Conservation (phyloP, 2,888 invertebrate genomes). For the Drosophila putrida region DNA sequence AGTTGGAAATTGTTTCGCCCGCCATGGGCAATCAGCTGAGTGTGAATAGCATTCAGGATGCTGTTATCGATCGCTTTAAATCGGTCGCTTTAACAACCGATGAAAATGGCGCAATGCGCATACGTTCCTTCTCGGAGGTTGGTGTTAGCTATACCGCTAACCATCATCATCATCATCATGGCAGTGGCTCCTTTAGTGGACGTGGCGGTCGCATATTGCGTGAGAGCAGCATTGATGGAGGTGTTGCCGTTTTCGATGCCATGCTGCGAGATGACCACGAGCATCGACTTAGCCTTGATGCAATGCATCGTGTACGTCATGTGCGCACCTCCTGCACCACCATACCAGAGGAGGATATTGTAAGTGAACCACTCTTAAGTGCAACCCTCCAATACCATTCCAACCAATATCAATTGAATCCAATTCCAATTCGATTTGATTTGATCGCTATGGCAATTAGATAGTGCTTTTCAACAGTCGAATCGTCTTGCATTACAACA, state of each 20-base stretch:
- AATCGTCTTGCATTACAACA: background rate
- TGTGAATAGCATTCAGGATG: conserved; percentile 78
- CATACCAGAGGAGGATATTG: conserved; percentile 82
- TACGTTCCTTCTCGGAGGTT: conserved; percentile 82
- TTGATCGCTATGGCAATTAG: background rate
- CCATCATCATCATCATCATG: conserved; percentile 48
- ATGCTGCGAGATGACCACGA: conserved; percentile 75
- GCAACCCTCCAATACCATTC: background rate
- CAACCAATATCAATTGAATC: background rate
- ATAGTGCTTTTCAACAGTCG: too few relatives aligned
- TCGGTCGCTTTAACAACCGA: conserved; percentile 81
- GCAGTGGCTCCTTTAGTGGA: conserved; percentile 59
- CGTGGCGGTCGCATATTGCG: conserved; percentile 69
- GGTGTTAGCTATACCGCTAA: conserved; percentile 57
- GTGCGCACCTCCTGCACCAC: conserved; percentile 82
- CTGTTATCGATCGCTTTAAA: conserved; percentile 82
- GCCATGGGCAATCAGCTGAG: conserved; percentile 80
- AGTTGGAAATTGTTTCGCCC: conserved; percentile 21
- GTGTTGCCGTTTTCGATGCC: conserved; percentile 70
- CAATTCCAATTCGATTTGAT: background rate
- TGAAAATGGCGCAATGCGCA: conserved; percentile 78
- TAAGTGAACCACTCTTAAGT: conserved; percentile 64
- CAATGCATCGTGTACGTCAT: conserved; percentile 76
- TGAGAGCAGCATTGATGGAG: conserved; percentile 73
- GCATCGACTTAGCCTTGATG: conserved; percentile 80